phyloP scores from a whole-genome alignment of 2,888 invertebrate species.

The Ormyrus rosae region DNA sequence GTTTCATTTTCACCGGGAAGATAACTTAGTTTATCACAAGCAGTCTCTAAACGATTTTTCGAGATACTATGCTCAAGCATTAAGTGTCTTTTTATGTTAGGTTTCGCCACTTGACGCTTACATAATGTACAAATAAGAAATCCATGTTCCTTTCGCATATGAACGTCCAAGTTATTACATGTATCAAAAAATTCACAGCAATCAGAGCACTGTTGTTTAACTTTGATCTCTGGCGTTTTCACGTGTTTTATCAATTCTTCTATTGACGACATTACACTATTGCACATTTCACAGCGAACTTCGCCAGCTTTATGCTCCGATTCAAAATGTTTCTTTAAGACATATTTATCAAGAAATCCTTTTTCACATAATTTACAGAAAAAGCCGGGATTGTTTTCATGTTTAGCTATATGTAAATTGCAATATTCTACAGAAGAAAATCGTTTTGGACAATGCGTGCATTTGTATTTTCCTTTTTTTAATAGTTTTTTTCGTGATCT shows the following conservation, averaged over 20 bases:
- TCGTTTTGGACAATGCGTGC: constrained; percentile 67
- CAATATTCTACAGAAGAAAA: constrained; percentile 73
- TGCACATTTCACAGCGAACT: constrained; percentile 61
- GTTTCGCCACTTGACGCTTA: constrained; percentile 53
- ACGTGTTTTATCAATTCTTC: constrained; percentile 60
- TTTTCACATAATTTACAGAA: constrained; percentile 67
- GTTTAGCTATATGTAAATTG: constrained; percentile 69
- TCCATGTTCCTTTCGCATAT: constrained; percentile 61
- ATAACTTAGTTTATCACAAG: constrained; percentile 48
- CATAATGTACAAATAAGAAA: constrained; percentile 58
- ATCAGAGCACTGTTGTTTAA: constrained; percentile 59
- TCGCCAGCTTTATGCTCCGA: constrained; percentile 63
- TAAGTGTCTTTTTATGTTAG: constrained; percentile 58
- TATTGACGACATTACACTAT: constrained; percentile 55
- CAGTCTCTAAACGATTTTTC: constrained; percentile 58
- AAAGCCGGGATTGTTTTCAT: constrained; percentile 66
- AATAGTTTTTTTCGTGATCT: constrained; percentile 50
- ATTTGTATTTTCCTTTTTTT: constrained; percentile 64
- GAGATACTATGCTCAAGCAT: constrained; percentile 62
- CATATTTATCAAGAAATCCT: constrained; percentile 65
- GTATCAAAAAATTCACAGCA: constrained; percentile 58
- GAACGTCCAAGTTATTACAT: constrained; percentile 59
- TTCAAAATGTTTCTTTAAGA: constrained; percentile 67
- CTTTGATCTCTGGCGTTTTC: constrained; percentile 48
- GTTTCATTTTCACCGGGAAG: constrained; percentile 48